Evolutionary conservation across 37 sponge, comb jelly and placozoan species (phyloP).

Genomic region (Spongia lamella): DNA sequence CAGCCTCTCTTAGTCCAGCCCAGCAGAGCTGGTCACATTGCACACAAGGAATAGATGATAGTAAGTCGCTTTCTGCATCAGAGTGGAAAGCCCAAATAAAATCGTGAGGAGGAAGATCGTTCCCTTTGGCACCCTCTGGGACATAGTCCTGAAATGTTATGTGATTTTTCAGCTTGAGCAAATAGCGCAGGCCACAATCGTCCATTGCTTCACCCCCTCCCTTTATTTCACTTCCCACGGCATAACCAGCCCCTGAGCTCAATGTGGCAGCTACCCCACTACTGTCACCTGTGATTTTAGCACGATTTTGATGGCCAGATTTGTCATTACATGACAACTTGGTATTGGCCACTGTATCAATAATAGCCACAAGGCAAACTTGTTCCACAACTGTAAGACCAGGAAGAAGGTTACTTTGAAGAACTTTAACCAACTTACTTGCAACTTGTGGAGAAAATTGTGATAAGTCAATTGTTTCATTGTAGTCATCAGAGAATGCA

Average conservation of each 20-base stretch:
- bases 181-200: conserved; percentile 93
- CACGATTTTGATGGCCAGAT: not conserved
- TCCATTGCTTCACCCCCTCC: conserved; percentile 85
- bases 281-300: not conserved
- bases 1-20: conserved; percentile 78
- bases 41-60: conserved; percentile 80
- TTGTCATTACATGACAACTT: conserved; percentile 35
- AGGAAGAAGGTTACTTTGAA: conserved; percentile 61
- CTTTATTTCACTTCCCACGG: conserved; percentile 30
- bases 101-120: conserved; percentile 53
- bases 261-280: conserved; percentile 16
- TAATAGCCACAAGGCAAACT: conserved; percentile 71
- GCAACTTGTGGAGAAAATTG: conserved; percentile 56
- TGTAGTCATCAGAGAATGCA: conserved; percentile 3
- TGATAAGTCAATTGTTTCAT: conserved; percentile 40
- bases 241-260: conserved; percentile 61
- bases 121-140: conserved; percentile 27
- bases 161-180: conserved; percentile 71
- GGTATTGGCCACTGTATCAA: conserved; percentile 81
- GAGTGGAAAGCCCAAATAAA: conserved; percentile 98
- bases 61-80: conserved; percentile 79
- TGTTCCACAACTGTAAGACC: conserved; percentile 81
- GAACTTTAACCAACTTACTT: conserved; percentile 30
- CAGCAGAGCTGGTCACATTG: conserved; percentile 69
- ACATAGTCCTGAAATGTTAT: conserved; percentile 48